phyloP scores from a whole-genome alignment of 1,140 invertebrate species.

The Pseudobourletiella spinata region DNA sequence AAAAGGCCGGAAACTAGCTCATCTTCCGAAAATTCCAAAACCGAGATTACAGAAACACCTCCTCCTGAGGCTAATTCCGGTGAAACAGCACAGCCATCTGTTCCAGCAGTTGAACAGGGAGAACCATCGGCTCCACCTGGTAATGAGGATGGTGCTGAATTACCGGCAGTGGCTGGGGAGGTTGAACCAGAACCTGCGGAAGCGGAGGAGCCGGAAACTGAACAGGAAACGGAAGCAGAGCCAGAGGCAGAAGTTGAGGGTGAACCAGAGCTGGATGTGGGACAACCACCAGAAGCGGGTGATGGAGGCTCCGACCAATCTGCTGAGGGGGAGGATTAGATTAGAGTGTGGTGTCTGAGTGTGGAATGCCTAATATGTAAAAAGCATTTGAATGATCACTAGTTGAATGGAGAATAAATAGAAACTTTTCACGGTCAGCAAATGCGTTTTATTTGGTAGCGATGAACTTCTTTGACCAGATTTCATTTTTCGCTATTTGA shows the following conservation, averaged over 20 bases:
- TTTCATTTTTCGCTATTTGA: no score
- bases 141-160: background rate
- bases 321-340: no score
- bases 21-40: no score
- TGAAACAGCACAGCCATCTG: background rate
- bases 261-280: background rate
- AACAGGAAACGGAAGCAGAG: background rate
- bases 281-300: no score
- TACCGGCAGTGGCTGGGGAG: background rate
- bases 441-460: no score
- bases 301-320: no score
- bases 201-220: background rate
- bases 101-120: background rate
- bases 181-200: background rate
- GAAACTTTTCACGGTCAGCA: no score
- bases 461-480: no score
- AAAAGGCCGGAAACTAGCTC: background rate
- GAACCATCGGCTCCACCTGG: background rate
- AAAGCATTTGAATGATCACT: no score
- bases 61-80: background rate
- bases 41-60: background rate
- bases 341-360: no score
- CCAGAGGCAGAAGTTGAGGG: background rate
- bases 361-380: no score
- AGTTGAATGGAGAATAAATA: no score